Base-by-base conservation (phyloP, 2,797 vertebrate genomes). In the Onychomys torridus region DNA sequence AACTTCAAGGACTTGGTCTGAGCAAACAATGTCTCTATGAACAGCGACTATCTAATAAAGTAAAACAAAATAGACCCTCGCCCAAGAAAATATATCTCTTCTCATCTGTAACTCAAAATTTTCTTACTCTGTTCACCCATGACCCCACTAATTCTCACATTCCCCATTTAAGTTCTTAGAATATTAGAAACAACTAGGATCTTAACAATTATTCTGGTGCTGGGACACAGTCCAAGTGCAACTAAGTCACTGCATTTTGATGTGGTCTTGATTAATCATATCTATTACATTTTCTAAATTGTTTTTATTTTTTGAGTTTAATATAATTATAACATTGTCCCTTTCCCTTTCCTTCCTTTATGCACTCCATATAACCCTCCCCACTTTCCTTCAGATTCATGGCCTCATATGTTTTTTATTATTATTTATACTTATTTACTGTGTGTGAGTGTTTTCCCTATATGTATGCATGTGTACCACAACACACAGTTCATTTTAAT, bases 11-110 rank as follows among this genome's bases (percentile, higher is more conserved):
- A 95, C 49, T 52, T 27, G 12, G 55, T 55, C 10, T 94, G 40
- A 73, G 55, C 12, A 95, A 94, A 93, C 21, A 78, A 67, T 55
- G 32, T 63, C 34, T 73, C 85, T 65, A 73, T 43, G 71, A 94
- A 81, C 37, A 94, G 27, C 65, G 76, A 95, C 65, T 95, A 27
- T 52, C 55, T 91, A 87, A 82, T 84, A 86, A 78, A 96, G 76
- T 89, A 88, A 90, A 93, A 76, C 10, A 91, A 89, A 93, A 93
- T 11, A 14, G 14, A 83, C 34, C 37, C 37, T 86, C 46, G 11
- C 43, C 63, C 19, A 37, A 37, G 55, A 78, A 92, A 91, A 46
- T 25, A 77, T 10, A 32, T 0, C 12, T 78, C 49, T 90, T 89
- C 32, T 87, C 76, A 27, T 19, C 11, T 6, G 13, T 65, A 63